A percentile compares a stretch with the other conserved stretches of the same genome.
These are phyloP conservation scores for Sphinx pinastri DNA, from an alignment of 2,888 invertebrate genomes.

Conservation along the genomic window DNA sequence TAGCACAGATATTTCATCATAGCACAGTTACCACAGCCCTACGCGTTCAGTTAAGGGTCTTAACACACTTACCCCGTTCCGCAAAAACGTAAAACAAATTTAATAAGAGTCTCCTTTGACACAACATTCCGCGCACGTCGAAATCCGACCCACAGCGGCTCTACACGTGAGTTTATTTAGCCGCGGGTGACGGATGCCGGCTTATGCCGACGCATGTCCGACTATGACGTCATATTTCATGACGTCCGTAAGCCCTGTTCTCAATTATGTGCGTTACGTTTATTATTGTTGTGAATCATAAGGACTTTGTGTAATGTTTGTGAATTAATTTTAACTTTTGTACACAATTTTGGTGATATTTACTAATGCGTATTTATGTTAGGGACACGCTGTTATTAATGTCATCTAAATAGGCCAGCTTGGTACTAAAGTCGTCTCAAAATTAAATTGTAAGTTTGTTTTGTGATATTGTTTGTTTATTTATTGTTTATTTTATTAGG, in stretches of 20 bases:
- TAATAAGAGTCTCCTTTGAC: conserved; percentile 13
- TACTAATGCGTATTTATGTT: neutral
- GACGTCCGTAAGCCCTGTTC: neutral
- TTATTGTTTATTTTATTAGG: no score
- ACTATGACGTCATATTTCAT: conserved; percentile 17
- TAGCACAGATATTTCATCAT: no score
- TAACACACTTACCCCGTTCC: neutral
- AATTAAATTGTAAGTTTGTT: no score
- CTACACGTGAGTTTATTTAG: conserved; percentile 13
- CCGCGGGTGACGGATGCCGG: conserved; percentile 8
- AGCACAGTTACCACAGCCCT: no score
- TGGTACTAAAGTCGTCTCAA: no score
- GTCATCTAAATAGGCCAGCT: no score
- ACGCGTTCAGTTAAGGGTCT: neutral
- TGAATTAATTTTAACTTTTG: neutral
- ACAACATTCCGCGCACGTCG: neutral
- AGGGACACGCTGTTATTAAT: no score
- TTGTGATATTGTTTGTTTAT: no score
- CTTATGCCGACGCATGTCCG: conserved; percentile 18
- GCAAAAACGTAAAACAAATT: neutral
- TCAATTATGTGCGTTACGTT: conserved; percentile 16
- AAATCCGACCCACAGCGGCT: neutral
- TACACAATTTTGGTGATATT: neutral
- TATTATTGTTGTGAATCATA: conserved; percentile 14
- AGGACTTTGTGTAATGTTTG: neutral